Conservation (phyloP, 1,140 invertebrate genomes). For the Heliconius hewitsoni region DNA sequence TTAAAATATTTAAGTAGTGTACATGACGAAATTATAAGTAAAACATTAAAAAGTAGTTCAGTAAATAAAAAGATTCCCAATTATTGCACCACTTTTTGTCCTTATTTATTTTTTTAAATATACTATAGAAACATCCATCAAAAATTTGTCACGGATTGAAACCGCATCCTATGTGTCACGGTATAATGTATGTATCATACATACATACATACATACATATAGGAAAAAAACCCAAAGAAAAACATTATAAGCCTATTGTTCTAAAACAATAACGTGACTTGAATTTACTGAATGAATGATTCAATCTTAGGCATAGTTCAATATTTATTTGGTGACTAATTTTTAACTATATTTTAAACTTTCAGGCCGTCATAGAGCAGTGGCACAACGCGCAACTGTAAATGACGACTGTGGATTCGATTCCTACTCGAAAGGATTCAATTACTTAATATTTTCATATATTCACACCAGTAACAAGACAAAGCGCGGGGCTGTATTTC, state of each 20-base stretch:
- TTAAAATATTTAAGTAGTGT: too few relatives aligned
- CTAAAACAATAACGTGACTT: neutral
- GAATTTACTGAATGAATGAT: slow-evolving; percentile 4
- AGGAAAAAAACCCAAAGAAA: neutral
- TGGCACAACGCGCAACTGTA: too few relatives aligned
- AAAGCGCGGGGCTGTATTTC: too few relatives aligned
- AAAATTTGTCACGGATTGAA: neutral
- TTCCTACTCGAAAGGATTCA: too few relatives aligned
- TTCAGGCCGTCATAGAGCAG: too few relatives aligned
- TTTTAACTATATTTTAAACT: neutral
- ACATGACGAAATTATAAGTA: too few relatives aligned
- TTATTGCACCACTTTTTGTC: too few relatives aligned
- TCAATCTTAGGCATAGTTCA: neutral
- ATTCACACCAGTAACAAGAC: too few relatives aligned
- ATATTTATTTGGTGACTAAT: neutral
- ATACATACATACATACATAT: neutral
- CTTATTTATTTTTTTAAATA: neutral
- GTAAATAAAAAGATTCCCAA: too few relatives aligned
- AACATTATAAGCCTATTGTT: neutral
- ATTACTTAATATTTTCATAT: too few relatives aligned
- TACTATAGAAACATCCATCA: neutral
- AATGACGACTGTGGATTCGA: too few relatives aligned
- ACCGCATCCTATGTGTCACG: slow-evolving; percentile 9
- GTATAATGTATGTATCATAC: neutral
- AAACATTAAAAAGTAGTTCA: too few relatives aligned